These are phyloP conservation scores for Thermophis baileyi DNA, from an alignment of 2,113 vertebrate genomes.

Conservation along the genomic window DNA sequence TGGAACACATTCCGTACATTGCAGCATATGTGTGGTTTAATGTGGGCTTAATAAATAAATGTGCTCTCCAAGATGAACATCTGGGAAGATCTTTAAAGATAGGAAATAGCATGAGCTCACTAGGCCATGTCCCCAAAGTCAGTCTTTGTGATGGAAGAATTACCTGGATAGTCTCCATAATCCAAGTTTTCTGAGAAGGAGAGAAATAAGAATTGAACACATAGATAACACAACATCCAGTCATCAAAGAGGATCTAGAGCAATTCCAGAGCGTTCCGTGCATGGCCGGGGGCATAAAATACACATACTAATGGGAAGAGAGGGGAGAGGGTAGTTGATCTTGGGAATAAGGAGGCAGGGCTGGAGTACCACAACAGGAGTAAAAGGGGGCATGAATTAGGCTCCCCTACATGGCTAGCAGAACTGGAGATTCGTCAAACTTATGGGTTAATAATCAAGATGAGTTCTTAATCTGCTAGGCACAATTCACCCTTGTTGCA, in stretches of 20 bases:
- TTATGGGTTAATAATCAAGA: background rate
- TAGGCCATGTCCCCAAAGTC: no score
- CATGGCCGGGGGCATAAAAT: background rate
- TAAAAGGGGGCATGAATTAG: no score
- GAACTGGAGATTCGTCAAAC: no score
- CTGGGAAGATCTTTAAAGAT: background rate
- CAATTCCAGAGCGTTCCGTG: background rate
- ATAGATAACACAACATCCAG: background rate
- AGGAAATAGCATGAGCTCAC: background rate
- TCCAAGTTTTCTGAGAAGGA: constrained; percentile 2
- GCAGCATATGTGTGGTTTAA: background rate
- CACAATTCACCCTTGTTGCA: background rate
- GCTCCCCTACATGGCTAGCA: background rate
- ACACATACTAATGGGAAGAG: background rate
- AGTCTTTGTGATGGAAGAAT: background rate
- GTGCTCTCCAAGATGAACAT: background rate
- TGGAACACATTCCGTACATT: background rate
- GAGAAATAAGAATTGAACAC: background rate
- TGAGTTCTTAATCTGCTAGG: background rate
- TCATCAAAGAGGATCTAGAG: background rate
- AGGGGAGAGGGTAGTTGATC: background rate
- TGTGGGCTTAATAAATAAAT: background rate
- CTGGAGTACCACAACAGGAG: background rate
- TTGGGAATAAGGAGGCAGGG: background rate
- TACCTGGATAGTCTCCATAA: constrained; percentile 31